Evolutionary conservation across 2,888 invertebrate genomes (phyloP).

Genomic region (Diaphora mendica): DNA sequence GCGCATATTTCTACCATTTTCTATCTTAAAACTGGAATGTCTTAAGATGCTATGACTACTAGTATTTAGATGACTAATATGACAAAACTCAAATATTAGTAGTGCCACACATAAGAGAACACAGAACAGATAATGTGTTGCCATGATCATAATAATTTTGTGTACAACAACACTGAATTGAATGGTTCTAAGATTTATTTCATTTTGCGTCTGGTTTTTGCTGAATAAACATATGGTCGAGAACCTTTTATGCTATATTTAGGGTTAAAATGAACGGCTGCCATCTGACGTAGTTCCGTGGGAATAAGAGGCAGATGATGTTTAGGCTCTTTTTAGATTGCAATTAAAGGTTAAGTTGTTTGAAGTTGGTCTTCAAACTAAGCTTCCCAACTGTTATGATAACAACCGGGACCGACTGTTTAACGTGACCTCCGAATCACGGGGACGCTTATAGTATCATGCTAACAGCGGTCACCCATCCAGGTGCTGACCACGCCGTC

Average conservation of each 20-base stretch:
- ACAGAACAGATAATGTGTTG: too few relatives aligned
- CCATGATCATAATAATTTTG: too few relatives aligned
- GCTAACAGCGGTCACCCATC: too few relatives aligned
- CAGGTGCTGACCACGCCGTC: too few relatives aligned
- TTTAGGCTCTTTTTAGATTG: constrained; percentile 2
- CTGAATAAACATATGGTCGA: constrained; percentile 32
- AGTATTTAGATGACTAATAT: neutral
- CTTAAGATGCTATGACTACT: neutral
- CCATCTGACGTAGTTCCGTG: constrained; percentile 41
- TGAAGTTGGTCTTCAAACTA: too few relatives aligned
- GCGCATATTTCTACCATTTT: too few relatives aligned
- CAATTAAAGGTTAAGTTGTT: constrained; percentile 3
- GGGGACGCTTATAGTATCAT: too few relatives aligned
- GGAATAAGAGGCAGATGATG: constrained; percentile 21
- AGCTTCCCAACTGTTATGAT: too few relatives aligned
- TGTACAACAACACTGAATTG: neutral
- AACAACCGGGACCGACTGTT: too few relatives aligned
- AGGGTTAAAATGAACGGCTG: constrained; percentile 29
- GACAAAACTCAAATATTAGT: neutral
- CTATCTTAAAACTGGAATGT: neutral
- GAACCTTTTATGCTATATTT: constrained; percentile 26
- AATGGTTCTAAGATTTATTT: constrained; percentile 12
- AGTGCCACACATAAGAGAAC: too few relatives aligned
- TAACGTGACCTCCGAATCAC: too few relatives aligned
- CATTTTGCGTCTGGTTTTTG: constrained; percentile 1